Evolutionary conservation across 2,113 vertebrate genomes (phyloP).

Genomic region (Theristicus caerulescens): DNA sequence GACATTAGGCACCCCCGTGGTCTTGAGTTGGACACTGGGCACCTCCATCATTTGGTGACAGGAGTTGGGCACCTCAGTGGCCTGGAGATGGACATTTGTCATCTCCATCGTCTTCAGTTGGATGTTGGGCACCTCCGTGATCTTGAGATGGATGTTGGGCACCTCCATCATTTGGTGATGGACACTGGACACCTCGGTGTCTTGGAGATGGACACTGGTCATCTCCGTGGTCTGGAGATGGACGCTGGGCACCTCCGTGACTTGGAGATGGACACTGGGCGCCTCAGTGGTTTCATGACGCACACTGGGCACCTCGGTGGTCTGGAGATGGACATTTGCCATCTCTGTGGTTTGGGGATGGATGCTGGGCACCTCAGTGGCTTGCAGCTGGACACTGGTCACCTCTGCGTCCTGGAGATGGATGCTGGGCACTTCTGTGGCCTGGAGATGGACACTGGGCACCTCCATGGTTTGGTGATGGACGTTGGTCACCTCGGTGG

Average conservation of each 20-base stretch:
- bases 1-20: neutral
- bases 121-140: neutral
- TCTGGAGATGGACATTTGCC: neutral
- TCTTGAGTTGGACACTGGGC: neutral
- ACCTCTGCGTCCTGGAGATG: slow-evolving; percentile 31
- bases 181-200: neutral
- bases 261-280: neutral
- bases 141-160: neutral
- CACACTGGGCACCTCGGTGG: neutral
- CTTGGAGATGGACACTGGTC: neutral
- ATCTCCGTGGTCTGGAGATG: neutral
- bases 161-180: neutral
- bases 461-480: slow-evolving; percentile 10
- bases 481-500: neutral
- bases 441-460: neutral
- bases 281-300: neutral
- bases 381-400: slow-evolving; percentile 48
- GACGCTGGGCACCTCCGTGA: neutral
- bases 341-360: neutral
- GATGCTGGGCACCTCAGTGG: neutral
- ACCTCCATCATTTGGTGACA: neutral
- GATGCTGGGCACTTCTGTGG: neutral
- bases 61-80: neutral
- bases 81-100: slow-evolving; percentile 34
- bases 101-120: neutral